phyloP scores from a whole-genome alignment of 2,797 vertebrate genomes.

The Presbytis comata region DNA sequence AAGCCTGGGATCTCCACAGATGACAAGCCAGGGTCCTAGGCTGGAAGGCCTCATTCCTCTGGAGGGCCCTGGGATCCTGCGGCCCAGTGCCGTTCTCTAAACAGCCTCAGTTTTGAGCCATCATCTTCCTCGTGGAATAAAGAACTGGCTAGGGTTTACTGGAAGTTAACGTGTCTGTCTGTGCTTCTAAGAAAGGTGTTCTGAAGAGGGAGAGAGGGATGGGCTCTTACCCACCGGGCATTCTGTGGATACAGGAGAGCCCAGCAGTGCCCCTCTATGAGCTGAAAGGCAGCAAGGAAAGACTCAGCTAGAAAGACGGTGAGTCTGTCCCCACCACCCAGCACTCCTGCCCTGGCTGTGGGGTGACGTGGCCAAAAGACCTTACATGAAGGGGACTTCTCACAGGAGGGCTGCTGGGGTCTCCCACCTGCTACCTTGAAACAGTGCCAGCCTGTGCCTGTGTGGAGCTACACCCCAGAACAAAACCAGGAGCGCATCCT shows the following conservation, averaged over 20 bases:
- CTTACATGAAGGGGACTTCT: background rate
- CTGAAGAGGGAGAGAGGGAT: background rate
- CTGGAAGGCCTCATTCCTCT: background rate
- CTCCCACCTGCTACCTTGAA: background rate
- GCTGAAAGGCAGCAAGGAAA: background rate
- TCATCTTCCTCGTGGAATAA: background rate
- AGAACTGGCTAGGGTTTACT: background rate
- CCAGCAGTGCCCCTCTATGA: background rate
- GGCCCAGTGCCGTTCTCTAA: background rate
- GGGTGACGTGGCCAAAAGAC: background rate
- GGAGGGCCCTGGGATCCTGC: background rate
- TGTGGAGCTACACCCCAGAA: background rate
- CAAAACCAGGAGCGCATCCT: background rate
- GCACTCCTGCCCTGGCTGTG: background rate
- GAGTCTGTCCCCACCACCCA: background rate
- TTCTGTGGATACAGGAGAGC: background rate
- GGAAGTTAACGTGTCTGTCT: background rate
- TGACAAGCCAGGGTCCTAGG: background rate
- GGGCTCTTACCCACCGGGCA: background rate
- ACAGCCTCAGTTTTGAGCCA: background rate
- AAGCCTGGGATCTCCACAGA: background rate
- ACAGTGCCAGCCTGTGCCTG: background rate
- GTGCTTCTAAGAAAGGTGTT: background rate
- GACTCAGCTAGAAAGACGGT: background rate
- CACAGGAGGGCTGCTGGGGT: background rate